Base-by-base conservation (phyloP, 2,797 vertebrate genomes). In the Semotilus atromaculatus region DNA sequence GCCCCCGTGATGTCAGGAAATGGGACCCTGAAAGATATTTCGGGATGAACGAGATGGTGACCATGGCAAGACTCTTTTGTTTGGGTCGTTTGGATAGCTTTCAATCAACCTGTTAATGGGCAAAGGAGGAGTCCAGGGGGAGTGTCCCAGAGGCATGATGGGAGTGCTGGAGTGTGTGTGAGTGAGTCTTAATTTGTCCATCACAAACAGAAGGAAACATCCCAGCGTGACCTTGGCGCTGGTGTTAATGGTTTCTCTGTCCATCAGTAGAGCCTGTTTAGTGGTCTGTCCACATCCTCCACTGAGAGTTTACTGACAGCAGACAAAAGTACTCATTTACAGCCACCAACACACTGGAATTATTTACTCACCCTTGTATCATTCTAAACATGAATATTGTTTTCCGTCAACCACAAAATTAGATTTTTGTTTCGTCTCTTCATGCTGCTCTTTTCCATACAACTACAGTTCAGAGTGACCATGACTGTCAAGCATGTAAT, bases 121-220 rank as follows among this genome's bases (percentile, higher is more conserved):
- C 91, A 72, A 62, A 81, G 67, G 78, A 85, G 74, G 76, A 93
- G 92, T 91, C 94, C 94, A 79, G 94, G 92, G 94, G 93, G 89
- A 86, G 91, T 91, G 40, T 81, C 78, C 77, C 70, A 38, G 62
- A 81, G 76, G 86, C 62, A 73, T 84, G 62, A 58, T 83, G 76
- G 75, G 71, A 71, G 64, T 45, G 16, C 40, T 26, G 66, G 60
- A 67, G 38, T 62, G 66, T 26, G 51, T 40, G 67, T 60, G 91
- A 92, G 91, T 77, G 85, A 89, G 91, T 93, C 94, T 94, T 95
- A 92, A 95, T 95, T 94, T 94, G 94, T 93, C 91, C 92, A 92
- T 92, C 92, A 92, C 93, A 94, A 95, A 95, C 93, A 94, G 94
- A 93, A 95, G 93, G 92, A 95, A 95, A 90, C 94, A 93, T 95